These are phyloP conservation scores for Xiphophorus hellerii DNA, from an alignment of 2,113 vertebrate species.

Conservation along the genomic window DNA sequence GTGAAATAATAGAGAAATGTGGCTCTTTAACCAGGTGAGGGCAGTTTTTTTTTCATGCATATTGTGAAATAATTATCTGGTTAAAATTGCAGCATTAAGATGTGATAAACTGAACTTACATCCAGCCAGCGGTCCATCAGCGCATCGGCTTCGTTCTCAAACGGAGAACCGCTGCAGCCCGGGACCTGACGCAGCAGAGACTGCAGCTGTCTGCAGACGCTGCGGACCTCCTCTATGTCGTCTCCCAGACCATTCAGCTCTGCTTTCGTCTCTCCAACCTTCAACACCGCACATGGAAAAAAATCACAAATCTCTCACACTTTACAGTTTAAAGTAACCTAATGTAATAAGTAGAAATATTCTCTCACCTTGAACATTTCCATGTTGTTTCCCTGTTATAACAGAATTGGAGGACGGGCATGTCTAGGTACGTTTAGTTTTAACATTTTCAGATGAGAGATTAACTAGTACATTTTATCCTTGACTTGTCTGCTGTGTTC, in stretches of 20 bases:
- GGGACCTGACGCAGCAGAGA: constrained; percentile 86
- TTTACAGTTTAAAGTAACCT: neutral
- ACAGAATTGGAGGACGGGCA: no score
- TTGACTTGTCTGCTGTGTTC: no score
- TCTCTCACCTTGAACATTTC: no score
- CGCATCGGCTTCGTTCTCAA: constrained; percentile 87
- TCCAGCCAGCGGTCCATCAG: constrained; percentile 95
- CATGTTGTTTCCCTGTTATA: no score
- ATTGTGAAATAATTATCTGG: no score
- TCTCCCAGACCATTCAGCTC: constrained; percentile 84
- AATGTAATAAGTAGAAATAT: neutral
- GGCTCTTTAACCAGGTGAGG: no score
- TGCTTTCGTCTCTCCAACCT: constrained; percentile 86
- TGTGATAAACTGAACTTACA: constrained; percentile 74
- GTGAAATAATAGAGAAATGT: no score
- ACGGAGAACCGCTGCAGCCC: constrained; percentile 80
- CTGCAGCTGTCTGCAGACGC: constrained; percentile 89
- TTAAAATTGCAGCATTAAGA: no score
- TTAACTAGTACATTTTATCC: no score
- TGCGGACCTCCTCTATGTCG: constrained; percentile 85
- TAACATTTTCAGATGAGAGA: no score
- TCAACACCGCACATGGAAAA: constrained; percentile 31
- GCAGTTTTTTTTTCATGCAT: no score
- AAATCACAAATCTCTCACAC: neutral
- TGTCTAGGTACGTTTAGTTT: no score